Evolutionary conservation across 2,113 vertebrate species (phyloP), one percentile per base, ranked within the genome.

Genomic region (Oxyruncus cristatus): DNA sequence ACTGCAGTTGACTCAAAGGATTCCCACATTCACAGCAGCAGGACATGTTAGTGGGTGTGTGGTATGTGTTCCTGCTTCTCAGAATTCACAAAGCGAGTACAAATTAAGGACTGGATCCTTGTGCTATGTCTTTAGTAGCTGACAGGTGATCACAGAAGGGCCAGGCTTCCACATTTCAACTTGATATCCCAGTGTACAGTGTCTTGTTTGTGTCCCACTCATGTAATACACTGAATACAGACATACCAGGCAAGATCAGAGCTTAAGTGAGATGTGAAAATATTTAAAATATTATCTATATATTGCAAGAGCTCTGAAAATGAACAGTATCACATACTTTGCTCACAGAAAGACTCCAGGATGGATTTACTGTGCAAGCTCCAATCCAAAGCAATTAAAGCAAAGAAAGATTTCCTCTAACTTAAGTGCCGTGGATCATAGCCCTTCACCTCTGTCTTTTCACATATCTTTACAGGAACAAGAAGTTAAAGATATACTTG

Each of bases 401-500:
- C 7, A 7, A 91, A 94, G 76, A 89, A 89, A 93, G 86, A 72
- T 78, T 82, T 86, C 79, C 37, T 68, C 53, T 70, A 46, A 75
- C 56, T 81, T 84, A 82, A 91, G 61, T 71, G 73, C 56, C n/a
- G 30, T 12, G 73, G 91, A 81, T 89, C 70, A 37, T 18, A 74
- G 76, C 73, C 83, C 72, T 93, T 86, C 2, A 6, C 71, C 53
- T 89, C 88, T 76, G 92, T 87, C 66, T 89, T 93, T 76, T 82
- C 88, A 75, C 26, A 0, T 72, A 74, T 68, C 92, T 87, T 95
- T 93, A 49, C 39, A 94, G 55, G 71, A 96, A 93, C 39, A 83
- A 85, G 72, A 81, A 96, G n/a, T 70, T 89, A 86, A 94, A 94
- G 83, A 81, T 46, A 84, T 27, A 62, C 70, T 77, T 50, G n/a